Conservation (phyloP, 2,797 vertebrate species). For the Dryobates pubescens region DNA sequence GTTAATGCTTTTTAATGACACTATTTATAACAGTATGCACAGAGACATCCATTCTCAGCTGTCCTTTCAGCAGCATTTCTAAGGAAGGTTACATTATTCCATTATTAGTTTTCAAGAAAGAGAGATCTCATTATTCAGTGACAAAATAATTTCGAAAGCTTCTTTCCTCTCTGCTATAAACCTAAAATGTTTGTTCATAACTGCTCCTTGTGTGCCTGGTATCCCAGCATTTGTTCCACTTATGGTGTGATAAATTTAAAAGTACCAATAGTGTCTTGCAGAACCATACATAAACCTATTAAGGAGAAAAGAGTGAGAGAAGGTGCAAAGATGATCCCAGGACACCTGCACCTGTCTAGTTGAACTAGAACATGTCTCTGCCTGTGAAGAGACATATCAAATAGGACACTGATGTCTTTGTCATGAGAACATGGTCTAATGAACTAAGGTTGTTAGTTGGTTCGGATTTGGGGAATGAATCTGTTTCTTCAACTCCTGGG, state of each 20-base stretch:
- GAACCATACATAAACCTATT: not conserved
- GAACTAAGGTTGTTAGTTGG: fast-evolving
- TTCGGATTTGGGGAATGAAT: not conserved
- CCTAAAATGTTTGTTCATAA: not conserved
- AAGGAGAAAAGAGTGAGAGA: not conserved
- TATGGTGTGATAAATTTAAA: not conserved
- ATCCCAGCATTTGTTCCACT: not conserved
- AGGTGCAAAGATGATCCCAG: not conserved
- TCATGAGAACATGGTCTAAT: not conserved
- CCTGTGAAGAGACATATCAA: not conserved
- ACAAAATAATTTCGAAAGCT: too few relatives aligned
- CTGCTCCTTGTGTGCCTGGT: not conserved
- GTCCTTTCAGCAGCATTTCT: not conserved
- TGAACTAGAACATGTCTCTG: not conserved
- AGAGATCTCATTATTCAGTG: not conserved
- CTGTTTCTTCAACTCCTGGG: not conserved
- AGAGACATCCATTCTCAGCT: not conserved
- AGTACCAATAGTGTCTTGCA: not conserved
- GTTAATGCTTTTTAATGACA: not conserved
- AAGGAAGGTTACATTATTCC: not conserved
- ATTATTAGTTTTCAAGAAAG: not conserved
- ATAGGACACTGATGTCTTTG: not conserved
- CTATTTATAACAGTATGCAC: not conserved
- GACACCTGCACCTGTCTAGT: not conserved
- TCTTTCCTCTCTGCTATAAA: too few relatives aligned